Evolutionary conservation across 2,113 vertebrate species (phyloP), one percentile per base, ranked within the genome.

Genomic region (Platanista minor): DNA sequence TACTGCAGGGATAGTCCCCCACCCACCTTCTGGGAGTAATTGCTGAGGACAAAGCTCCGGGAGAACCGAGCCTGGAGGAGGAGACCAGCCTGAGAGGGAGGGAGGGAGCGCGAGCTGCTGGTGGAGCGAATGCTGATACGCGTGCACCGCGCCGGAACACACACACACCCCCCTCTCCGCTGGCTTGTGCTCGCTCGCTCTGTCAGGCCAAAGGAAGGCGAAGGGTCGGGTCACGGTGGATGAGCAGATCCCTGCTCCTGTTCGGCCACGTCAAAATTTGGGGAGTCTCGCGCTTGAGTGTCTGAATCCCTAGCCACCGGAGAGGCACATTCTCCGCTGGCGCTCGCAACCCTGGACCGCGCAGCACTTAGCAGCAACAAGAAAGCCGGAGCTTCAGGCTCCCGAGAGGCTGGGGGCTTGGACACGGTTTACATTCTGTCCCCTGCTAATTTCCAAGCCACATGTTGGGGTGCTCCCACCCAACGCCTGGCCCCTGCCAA

Each of bases 1-100:
- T 31, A 33, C 1, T 5, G 21, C 3, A 7, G 57, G 62, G 57
- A 8, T 29, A 23, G 6, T 36, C 59, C 31, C 2, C 15, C 54
- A 11, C 74, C 97, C 97, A 95, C 94, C 77, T 92, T 87, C 91
- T 3, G 1, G 49, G 5, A 94, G 75, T 85, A 94, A 97, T 17
- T 41, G 88, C 49, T 0, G 83, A 98, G 97, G 97, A 98, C 97
- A 97, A 97, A 80, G 98, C 95, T 89, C 84, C 21, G 6, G 59
- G 62, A 83, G 85, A 71, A n/a, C 66, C 43, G n/a, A 96, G 81
- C 81, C 3, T 0, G 0, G 74, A 91, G 92, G 77, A 89, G 83
- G 77, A 75, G 78, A 69, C 75, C 39, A 4, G 62, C 43, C 67
- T 3, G 1, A 29, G 83, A 54, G 59, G 29, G 62, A 87, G 89